These are phyloP conservation scores for Physocephala rufipes DNA, from an alignment of 2,888 invertebrate genomes.

Conservation along the genomic window DNA sequence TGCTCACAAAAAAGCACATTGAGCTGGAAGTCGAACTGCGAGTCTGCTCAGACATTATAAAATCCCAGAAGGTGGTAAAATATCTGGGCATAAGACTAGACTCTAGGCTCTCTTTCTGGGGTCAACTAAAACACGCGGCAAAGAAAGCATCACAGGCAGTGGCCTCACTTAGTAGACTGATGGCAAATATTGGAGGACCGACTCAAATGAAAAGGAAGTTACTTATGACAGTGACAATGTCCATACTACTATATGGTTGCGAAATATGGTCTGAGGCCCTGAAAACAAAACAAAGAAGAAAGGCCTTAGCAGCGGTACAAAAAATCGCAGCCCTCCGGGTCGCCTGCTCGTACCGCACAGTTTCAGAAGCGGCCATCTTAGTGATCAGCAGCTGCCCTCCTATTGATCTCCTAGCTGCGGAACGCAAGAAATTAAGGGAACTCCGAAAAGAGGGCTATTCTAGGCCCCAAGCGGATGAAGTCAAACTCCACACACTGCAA, in stretches of 20 bases:
- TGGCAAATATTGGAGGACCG: too few species aligned
- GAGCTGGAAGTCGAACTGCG: constrained; percentile 1
- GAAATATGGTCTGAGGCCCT: too few species aligned
- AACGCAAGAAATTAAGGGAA: neutral
- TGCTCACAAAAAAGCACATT: constrained; percentile 10
- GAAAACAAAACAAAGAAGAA: neutral
- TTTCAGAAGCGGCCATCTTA: constrained; percentile 3
- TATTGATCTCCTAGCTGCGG: neutral
- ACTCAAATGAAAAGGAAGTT: neutral
- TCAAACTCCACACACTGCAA: neutral
- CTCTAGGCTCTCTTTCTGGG: too few species aligned
- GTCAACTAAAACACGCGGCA: constrained; percentile 5
- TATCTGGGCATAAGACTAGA: too few species aligned
- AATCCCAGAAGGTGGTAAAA: neutral
- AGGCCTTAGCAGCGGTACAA: neutral
- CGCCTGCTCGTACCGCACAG: constrained; percentile 23
- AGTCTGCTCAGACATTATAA: too few species aligned
- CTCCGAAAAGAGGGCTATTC: too few species aligned
- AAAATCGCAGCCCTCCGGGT: constrained; percentile 20
- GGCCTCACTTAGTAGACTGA: neutral
- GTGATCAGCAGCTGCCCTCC: constrained; percentile 13
- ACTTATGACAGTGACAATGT: too few species aligned
- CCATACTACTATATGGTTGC: too few species aligned
- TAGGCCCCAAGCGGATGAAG: neutral
- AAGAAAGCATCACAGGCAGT: constrained; percentile 4